Evolutionary conservation across 2,797 vertebrate genomes (phyloP), one percentile per base, ranked within the genome.

Genomic region (Epinephelus coioides): DNA sequence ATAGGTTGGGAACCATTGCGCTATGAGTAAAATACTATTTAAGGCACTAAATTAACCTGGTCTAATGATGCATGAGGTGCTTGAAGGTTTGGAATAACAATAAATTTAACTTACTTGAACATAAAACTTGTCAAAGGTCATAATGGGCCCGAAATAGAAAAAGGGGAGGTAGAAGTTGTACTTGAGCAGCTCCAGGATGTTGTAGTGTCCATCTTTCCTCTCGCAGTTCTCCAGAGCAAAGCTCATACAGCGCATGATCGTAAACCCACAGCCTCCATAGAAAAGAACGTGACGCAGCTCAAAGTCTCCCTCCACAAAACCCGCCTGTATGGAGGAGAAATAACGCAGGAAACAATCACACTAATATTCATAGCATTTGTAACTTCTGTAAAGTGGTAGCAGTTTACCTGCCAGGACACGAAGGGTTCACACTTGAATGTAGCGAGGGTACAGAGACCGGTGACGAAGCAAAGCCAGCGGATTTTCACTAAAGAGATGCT

Each of bases 141-240:
- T 98, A 93, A 99, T 92, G 51, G 98, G 98, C 56, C 98, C 98
- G 0, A 99, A 99, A 93, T 98, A 99, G 95, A 99, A 99, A 95
- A 98, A 99, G 0, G 98, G 98, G 88, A 99, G 96, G 96, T 99
- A 99, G 96, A 99, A 99, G 94, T 99, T 99, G 95, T 99, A 99
- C 81, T 98, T 98, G 92, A 99, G 96, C 86, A 99, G 96, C 85
- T 99, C 97, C 0, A 98, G 91, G 82, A 99, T 95, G 88, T 95
- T 97, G 90, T 97, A 98, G 93, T 96, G 97, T 54, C 96, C 97
- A 1, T 97, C 96, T 8, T 95, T 96, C 89, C 46, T 95, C 71
- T 97, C 95, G 0, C 94, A 97, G 92, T 96, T 97, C 91, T 99
- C 98, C 49, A 99, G 94, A 0, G 97, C 97, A 0, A 99, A 99